Base-by-base conservation (phyloP, 2,888 invertebrate species). In the Drosophila histrio region DNA sequence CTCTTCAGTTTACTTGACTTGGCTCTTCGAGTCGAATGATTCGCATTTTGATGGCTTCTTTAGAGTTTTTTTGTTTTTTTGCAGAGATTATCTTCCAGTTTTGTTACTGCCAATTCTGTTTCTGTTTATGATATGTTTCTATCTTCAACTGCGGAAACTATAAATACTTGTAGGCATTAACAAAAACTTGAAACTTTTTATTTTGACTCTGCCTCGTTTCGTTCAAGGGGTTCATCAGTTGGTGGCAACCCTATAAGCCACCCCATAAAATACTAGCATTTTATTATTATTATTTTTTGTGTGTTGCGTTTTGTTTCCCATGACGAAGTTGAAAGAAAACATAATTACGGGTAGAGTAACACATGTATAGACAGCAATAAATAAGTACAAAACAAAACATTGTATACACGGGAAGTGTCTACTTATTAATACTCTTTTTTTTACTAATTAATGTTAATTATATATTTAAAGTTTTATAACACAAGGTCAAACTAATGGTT, bases 321-420 rank as follows among this genome's bases (percentile, higher is more conserved):
- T 72, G 59, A 44, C 53, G 19, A 70, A 65, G 60, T 61, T 76
- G 50, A 73, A 71, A 56, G 54, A 58, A 73, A 76, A 71, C 72
- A 73, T 76, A 73, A 73, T 76, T 73, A 73, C 72, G 26, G 38
- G 39, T 36, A 22, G 61, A 28, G 36, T 21, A 26, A n/a, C 26
- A 21, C 17, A 22, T 7, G 44, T 34, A 43, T 3, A 21, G 41
- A 41, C 2, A 13, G 21, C 21, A 26, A 11, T 24, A 21, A 41
- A 49, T 36, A 41, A n/a, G n/a, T n/a, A 21, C 26, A 6, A 19
- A 13, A 11, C 11, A 39, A 47, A 15, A 9, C 15, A 1, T 0
- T 9, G n/a, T 38, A 2, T 9, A 8, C 17, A n/a, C n/a, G 24
- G 2, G 7, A 8, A 26, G 17, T 24, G 36, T 4, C 24, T 8